Evolutionary conservation across 2,797 vertebrate genomes (phyloP), one percentile per base, ranked within the genome.

Genomic region (Sebastiscus albofasciatus): DNA sequence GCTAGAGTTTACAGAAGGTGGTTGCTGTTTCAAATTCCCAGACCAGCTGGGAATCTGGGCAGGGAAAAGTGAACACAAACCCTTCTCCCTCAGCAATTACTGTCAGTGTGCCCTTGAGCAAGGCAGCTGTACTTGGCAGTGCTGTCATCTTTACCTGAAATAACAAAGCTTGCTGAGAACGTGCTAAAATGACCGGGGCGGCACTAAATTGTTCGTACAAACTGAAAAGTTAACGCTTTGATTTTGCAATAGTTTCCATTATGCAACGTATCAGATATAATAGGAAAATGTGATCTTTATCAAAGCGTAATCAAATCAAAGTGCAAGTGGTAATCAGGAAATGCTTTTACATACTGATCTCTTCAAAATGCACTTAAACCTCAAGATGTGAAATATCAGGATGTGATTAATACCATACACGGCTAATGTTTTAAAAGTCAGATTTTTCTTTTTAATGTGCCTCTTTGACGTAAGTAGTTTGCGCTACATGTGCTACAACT

Each of bases 1-100:
- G 33, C 33, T 31, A 66, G 58, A 72, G 27, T 81, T 85, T 76
- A 79, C 75, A 84, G 75, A 89, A 68, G 36, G 56, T 78, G 83
- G 75, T 70, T 85, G 68, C 65, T 79, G 80, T 83, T 88, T 87
- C 67, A 83, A 77, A 87, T 86, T 79, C 68, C 70, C 33, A 68
- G 33, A 83, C 79, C 85, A 88, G 84, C 89, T 89, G 86, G 79
- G 82, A 87, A 88, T 91, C 78, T 74, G 75, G 68, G 64, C 74
- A 75, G 60, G 62, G 67, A 77, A 82, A 83, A 56, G 26, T 67
- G 27, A 69, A 86, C 65, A 59, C 69, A 83, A 79, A 68, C 66
- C n/a, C 20, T 54, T 20, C 0, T 54, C 49, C 49, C 77, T 72
- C 16, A 31, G 39, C 60, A 80, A 56, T 87, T 81, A 84, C 65